Conservation (phyloP, 1,140 invertebrate genomes). For the Chionoecetes opilio region DNA sequence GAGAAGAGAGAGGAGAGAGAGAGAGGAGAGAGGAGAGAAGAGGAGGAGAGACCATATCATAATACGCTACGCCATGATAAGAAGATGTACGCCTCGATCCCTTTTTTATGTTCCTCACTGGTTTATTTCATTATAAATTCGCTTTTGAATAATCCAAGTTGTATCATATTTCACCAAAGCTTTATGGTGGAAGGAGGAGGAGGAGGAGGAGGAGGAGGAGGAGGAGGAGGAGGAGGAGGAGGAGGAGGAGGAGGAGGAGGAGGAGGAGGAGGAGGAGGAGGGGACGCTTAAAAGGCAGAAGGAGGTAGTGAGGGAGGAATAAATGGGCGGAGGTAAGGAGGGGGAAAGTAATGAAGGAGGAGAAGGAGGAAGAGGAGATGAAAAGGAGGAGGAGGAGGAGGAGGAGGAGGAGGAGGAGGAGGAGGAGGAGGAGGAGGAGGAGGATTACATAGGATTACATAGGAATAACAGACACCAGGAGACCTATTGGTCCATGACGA, state of each 20-base stretch:
- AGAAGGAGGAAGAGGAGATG: not conserved
- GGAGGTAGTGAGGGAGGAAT: too few relatives aligned
- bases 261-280: not conserved
- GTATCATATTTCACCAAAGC: constrained; percentile 68
- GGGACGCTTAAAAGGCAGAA: not conserved
- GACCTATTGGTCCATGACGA: too few relatives aligned
- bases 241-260: not conserved
- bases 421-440: not conserved
- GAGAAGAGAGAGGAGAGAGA: not conserved
- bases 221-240: too few relatives aligned
- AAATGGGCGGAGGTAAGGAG: not conserved
- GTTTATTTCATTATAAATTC: constrained; percentile 74
- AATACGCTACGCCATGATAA: not conserved
- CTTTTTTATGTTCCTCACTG: constrained; percentile 54
- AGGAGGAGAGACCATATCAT: not conserved
- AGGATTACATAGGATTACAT: too few relatives aligned
- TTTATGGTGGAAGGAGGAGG: too few relatives aligned
- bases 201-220: too few relatives aligned
- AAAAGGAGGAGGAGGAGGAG: not conserved
- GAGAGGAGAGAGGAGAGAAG: not conserved
- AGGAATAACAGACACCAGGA: too few relatives aligned
- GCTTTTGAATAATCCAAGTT: constrained; percentile 65
- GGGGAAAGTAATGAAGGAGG: not conserved
- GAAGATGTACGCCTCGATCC: not conserved
- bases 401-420: constrained; percentile 36